Evolutionary conservation across 2,797 vertebrate genomes (phyloP), one percentile per base, ranked within the genome.

Genomic region (Sarcoramphus papa): DNA sequence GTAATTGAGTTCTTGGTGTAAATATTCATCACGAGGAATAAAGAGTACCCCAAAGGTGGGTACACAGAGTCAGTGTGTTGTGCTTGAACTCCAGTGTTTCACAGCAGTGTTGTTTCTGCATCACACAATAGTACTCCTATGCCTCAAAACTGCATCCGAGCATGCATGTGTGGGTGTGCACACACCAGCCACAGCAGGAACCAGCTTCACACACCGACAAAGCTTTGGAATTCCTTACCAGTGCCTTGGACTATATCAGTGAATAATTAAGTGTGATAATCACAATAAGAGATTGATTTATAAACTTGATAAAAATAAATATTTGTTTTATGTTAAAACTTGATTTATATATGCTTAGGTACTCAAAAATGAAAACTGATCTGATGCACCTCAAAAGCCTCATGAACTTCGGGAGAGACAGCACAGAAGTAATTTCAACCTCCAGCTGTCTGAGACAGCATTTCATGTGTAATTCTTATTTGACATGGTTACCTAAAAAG

Each of bases 121-220:
- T n/a, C 23, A 47, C 24, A n/a, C 28, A 68, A 4, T 4, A 15
- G 20, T 9, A 41, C 7, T 65, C 19, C n/a, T 54, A 43, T 88
- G 72, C 60, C 60, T 48, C 56, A 60, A 48, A 77, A 70, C 21
- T 65, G 19, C 24, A 56, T 22, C 60, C 0, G 0, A 81, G 21
- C 2, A 0, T 4, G 12, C 6, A 14, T 0, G 0, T 15, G 31
- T 37, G 23, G 8, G 20, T 64, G 37, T n/a, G 50, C 62, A 47
- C 16, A 43, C 13, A 28, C 16, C 6, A 7, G 8, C 43, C 3
- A 2, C 21, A 37, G n/a, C 31, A 79, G 43, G 27, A 89, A 33
- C 10, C 9, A 9, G 12, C 43, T 72, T 91, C 35, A 40, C 33
- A 86, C 41, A 59, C 10, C 0, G 2, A 12, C 10, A 59, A 54